Base-by-base conservation (phyloP, 1,140 invertebrate species). In the Zaprionus lachaisei region DNA sequence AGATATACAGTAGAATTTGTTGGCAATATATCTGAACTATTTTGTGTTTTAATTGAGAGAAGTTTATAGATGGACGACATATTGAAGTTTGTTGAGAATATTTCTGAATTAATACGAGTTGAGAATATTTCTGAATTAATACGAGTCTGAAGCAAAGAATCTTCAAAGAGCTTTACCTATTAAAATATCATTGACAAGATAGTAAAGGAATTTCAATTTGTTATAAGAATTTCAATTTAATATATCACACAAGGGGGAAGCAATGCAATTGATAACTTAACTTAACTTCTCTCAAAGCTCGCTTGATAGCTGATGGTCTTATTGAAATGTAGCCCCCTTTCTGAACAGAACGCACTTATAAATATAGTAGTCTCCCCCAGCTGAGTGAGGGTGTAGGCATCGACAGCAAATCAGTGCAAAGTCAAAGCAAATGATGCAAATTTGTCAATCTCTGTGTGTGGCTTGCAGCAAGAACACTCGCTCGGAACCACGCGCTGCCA, bases 391-490 rank as follows among this genome's bases (percentile, higher is more conserved):
- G 47, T 34, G 24, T 22, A 9, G 6, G 12, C n/a, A 17, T 11
- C 34, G 41, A 12, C 12, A 37, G 49, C 31, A 57, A 75, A 57
- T 71, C 68, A 71, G 26, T 31, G 15, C 26, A 61, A 72, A 61
- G 62, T 72, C 69, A 76, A 75, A 75, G 72, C 78, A 79, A 77
- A 69, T 70, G 71, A 79, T 74, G 73, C 66, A 66, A 89, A 84
- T 84, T 81, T 57, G 51, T 78, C 51, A 76, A 68, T 61, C 54
- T 74, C 54, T 74, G 7, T 51, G 7, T 51, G 47, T 65, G 57
- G 17, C 55, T 91, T 72, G 68, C 81, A 93, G 92, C 61, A 92
- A 92, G 78, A 92, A 92, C 70, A 92, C 91, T 26, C 83, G 82
- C 62, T 92, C 91, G 14, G 92, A 92, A 60, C 91, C 92, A 17